Evolutionary conservation across 2,797 vertebrate genomes (phyloP).

Genomic region (Enteromius argenteus): DNA sequence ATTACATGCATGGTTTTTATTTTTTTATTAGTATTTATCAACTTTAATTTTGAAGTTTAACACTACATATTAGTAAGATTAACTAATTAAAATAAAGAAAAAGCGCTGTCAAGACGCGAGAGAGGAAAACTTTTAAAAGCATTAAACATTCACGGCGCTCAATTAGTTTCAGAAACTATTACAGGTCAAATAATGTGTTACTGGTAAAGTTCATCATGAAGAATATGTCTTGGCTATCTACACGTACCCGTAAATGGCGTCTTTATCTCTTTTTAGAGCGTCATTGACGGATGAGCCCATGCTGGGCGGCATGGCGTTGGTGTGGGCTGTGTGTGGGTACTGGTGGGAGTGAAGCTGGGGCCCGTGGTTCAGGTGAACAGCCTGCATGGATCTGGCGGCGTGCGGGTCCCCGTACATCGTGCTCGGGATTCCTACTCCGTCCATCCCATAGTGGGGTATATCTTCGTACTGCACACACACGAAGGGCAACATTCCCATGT

Average conservation of each 20-base stretch:
- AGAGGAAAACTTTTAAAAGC: not conserved
- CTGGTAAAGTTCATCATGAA: conserved; percentile 49
- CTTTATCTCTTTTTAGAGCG: conserved; percentile 99
- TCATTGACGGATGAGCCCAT: conserved; percentile 99
- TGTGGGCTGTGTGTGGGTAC: conserved; percentile 95
- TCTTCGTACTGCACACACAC: conserved; percentile 94
- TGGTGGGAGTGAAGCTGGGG: conserved; percentile 97
- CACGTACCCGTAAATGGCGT: conserved; percentile 98
- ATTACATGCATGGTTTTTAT: not conserved
- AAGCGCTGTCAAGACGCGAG: not conserved
- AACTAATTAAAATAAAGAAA: not conserved
- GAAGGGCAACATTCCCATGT: conserved; percentile 51
- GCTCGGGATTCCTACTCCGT: conserved; percentile 96
- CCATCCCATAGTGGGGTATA: conserved; percentile 98
- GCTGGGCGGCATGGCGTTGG: conserved; percentile 95
- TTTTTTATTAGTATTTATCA: not conserved
- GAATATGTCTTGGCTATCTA: conserved; percentile 61
- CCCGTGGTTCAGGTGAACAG: conserved; percentile 97
- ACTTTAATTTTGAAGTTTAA: not conserved
- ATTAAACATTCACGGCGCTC: conserved; percentile 8
- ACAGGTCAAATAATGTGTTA: conserved; percentile 32
- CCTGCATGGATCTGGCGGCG: conserved; percentile 96
- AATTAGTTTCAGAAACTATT: conserved; percentile 37
- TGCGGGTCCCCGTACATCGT: conserved; percentile 99
- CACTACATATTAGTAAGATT: not conserved